Evolutionary conservation across 2,797 vertebrate genomes (phyloP).

Genomic region (Myotis pilosus): DNA sequence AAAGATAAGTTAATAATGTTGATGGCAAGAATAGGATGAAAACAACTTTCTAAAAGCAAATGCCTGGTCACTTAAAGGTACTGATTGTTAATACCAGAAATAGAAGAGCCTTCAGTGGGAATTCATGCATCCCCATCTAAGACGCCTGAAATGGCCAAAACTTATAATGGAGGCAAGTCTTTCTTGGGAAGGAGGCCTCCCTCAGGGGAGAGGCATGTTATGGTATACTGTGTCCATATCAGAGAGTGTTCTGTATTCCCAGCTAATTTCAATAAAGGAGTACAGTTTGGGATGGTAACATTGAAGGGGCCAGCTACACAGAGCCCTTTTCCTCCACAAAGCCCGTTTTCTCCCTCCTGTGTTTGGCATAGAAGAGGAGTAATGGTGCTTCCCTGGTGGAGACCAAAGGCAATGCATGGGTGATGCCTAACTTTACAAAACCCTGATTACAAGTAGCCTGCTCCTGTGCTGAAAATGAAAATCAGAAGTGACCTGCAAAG

Average conservation of each 20-base stretch:
- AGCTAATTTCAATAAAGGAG: not conserved
- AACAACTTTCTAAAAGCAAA: not conserved
- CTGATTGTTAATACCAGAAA: not conserved
- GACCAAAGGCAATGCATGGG: not conserved
- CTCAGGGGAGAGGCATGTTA: not conserved
- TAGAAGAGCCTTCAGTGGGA: not conserved
- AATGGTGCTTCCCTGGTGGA: not conserved
- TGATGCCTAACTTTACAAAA: not conserved
- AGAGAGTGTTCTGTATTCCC: not conserved
- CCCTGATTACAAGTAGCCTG: not conserved
- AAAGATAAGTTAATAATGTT: conserved; percentile 12
- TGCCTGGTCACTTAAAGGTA: not conserved
- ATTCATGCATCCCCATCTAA: not conserved
- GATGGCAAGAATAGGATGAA: not conserved
- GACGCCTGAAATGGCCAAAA: not conserved
- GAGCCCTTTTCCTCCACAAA: not conserved
- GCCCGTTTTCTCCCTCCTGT: not conserved
- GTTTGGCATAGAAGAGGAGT: not conserved
- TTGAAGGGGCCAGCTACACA: no score
- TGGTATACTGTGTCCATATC: not conserved
- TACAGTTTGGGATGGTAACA: not conserved
- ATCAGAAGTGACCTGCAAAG: not conserved
- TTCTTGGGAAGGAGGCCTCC: not conserved
- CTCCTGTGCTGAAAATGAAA: not conserved
- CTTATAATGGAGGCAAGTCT: not conserved